phyloP scores from a whole-genome alignment of 2,797 vertebrate genomes.

The Karalla daura region DNA sequence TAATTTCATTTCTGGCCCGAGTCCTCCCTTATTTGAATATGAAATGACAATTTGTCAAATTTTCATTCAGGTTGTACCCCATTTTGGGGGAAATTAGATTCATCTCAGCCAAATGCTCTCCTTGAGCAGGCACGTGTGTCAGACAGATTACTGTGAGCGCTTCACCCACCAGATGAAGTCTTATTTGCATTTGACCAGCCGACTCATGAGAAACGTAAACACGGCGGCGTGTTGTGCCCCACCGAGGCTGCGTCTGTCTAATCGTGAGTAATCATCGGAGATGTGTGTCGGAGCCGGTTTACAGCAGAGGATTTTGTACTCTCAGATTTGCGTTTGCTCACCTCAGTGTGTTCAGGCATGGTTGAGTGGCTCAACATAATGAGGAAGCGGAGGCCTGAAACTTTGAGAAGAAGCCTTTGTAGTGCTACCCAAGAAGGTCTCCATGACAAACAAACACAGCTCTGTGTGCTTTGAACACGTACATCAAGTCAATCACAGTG shows the following conservation, averaged over 20 bases:
- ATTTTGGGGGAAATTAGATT: conserved; percentile 41
- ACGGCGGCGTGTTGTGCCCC: conserved; percentile 19
- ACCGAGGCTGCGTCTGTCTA: conserved; percentile 30
- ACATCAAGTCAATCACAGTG: not conserved
- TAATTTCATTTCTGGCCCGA: conserved; percentile 39
- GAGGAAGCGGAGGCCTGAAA: conserved; percentile 15
- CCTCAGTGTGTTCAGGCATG: conserved; percentile 6
- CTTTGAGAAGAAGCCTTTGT: conserved; percentile 4
- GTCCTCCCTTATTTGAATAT: conserved; percentile 42
- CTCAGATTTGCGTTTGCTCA: conserved; percentile 11
- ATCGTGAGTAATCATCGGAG: conserved; percentile 41
- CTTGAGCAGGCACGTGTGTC: conserved; percentile 2
- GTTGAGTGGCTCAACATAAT: conserved; percentile 22
- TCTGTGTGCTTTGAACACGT: not conserved
- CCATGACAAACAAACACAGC: conserved; percentile 1
- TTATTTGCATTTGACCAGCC: conserved; percentile 32
- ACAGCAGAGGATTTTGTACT: conserved; percentile 15
- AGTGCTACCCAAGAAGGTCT: not conserved
- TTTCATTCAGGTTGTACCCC: conserved; percentile 15
- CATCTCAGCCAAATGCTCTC: conserved; percentile 8
- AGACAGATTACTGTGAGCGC: conserved; percentile 10
- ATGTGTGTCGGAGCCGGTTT: conserved; percentile 1
- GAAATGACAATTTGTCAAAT: conserved; percentile 56
- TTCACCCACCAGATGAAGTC: conserved; percentile 27
- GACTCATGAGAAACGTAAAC: conserved; percentile 45